Percentiles rank a stretch among this genome's conserved stretches.
These are phyloP conservation scores for Ditula angustiorana DNA, from an alignment of 2,888 invertebrate genomes.

Conservation along the genomic window DNA sequence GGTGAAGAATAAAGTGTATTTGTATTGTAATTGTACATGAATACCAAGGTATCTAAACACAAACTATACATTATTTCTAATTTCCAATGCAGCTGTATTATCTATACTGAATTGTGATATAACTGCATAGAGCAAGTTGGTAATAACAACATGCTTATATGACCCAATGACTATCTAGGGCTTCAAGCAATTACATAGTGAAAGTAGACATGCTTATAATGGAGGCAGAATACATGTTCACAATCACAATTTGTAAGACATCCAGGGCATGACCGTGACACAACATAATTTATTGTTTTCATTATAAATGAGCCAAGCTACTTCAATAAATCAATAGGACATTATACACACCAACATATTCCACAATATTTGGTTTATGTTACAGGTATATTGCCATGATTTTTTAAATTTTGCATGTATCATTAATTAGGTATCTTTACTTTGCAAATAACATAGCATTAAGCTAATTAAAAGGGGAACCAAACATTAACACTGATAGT, in stretches of 20 bases:
- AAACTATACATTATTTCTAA: neutral
- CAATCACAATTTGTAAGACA: conserved; percentile 26
- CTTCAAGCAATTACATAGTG: conserved; percentile 52
- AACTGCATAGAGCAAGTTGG: conserved; percentile 8
- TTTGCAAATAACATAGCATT: neutral
- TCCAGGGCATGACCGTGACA: conserved; percentile 25
- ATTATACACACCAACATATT: neutral
- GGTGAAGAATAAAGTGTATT: too few relatives aligned
- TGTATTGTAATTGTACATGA: too few relatives aligned
- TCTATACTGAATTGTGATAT: conserved; percentile 9
- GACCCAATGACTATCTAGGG: conserved; percentile 57
- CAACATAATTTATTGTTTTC: conserved; percentile 9
- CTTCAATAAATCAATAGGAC: conserved; percentile 15
- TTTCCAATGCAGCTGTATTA: conserved; percentile 5
- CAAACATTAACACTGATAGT: conserved; percentile 7
- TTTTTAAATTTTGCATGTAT: neutral
- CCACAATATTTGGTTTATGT: too few relatives aligned
- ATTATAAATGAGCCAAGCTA: conserved; percentile 20
- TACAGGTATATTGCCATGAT: neutral
- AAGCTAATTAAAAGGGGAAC: neutral
- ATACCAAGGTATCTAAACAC: too few relatives aligned
- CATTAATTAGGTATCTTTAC: neutral
- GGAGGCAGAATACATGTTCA: conserved; percentile 10
- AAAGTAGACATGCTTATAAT: conserved; percentile 46
- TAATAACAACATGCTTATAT: conserved; percentile 34